phyloP scores from a whole-genome alignment of 2,888 invertebrate genomes.

The Podotricha telesiphe region DNA sequence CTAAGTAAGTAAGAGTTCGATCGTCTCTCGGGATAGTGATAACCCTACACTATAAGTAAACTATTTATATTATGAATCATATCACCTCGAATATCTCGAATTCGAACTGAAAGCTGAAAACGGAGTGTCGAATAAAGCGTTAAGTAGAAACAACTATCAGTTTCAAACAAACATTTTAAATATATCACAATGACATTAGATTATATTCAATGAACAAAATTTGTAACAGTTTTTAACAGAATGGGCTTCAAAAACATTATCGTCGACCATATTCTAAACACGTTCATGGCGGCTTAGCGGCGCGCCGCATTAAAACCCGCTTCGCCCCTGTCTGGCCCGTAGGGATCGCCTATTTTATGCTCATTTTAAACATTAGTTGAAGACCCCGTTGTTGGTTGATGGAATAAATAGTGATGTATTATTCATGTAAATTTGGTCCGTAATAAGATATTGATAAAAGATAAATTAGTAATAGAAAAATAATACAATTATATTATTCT shows the following conservation, averaged over 20 bases:
- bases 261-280: conserved; percentile 35
- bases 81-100: too few species aligned
- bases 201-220: not conserved
- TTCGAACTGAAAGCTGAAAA: too few species aligned
- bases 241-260: conserved; percentile 35
- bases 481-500: too few species aligned
- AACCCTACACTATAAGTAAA: too few species aligned
- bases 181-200: not conserved
- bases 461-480: too few species aligned
- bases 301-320: conserved; percentile 47
- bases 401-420: conserved; percentile 18
- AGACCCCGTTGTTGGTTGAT: conserved; percentile 25
- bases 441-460: too few species aligned
- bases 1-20: too few species aligned
- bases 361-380: conserved; percentile 33
- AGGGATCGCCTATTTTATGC: conserved; percentile 23
- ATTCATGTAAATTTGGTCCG: not conserved
- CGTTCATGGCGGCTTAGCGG: conserved; percentile 44
- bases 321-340: conserved; percentile 44
- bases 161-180: too few species aligned
- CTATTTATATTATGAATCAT: too few species aligned
- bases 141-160: too few species aligned
- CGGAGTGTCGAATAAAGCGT: too few species aligned
- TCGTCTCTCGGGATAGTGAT: too few species aligned
- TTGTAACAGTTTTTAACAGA: conserved; percentile 1